phyloP scores from a whole-genome alignment of 1,140 invertebrate genomes.

The Popillia japonica region DNA sequence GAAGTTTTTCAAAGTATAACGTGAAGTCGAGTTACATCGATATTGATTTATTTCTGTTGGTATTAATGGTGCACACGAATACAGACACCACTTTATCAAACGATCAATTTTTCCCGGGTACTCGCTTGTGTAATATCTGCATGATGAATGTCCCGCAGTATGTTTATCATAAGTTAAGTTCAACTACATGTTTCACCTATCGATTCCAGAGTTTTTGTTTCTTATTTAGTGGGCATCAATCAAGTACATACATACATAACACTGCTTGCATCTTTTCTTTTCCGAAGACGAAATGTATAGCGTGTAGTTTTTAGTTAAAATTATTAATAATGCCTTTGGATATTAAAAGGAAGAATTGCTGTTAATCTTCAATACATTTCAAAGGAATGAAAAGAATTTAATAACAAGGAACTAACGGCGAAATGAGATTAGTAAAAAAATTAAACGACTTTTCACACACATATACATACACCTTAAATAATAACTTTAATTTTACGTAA shows the following conservation, averaged over 20 bases:
- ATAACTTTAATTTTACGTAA: conserved; percentile 12
- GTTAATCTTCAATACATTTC: background rate
- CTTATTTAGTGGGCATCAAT: conserved; percentile 16
- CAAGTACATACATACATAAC: no score
- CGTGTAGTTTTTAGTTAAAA: background rate
- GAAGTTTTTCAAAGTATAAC: conserved; percentile 6
- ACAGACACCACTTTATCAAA: conserved; percentile 14
- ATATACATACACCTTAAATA: background rate
- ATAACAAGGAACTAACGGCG: no score
- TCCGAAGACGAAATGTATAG: background rate
- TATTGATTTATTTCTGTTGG: conserved; percentile 1
- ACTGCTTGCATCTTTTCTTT: background rate
- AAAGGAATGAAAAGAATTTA: background rate
- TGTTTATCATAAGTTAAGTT: conserved; percentile 28
- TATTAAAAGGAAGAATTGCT: background rate
- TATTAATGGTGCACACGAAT: conserved; percentile 10
- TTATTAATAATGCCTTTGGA: background rate
- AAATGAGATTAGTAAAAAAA: background rate
- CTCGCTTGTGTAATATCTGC: conserved; percentile 22
- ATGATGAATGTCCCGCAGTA: conserved; percentile 23
- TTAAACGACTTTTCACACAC: conserved; percentile 1
- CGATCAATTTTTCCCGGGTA: background rate
- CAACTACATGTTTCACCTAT: background rate
- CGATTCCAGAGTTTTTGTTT: conserved; percentile 11
- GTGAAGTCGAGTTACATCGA: conserved; percentile 13